These are phyloP conservation scores for Agriopis marginaria DNA, from an alignment of 2,888 invertebrate genomes.

Conservation along the genomic window DNA sequence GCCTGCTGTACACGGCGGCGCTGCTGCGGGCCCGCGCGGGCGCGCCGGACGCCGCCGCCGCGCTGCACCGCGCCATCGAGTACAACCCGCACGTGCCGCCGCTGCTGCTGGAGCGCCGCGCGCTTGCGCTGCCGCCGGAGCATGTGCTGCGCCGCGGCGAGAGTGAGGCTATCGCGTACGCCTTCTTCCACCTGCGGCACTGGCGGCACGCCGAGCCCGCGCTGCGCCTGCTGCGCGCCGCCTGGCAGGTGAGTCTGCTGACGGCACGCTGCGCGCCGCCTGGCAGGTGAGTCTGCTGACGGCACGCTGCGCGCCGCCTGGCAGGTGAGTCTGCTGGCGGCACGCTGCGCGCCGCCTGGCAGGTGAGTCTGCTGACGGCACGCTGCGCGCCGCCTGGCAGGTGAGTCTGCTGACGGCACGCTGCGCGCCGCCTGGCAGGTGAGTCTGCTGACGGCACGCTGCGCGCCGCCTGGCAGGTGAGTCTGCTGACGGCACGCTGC, in stretches of 20 bases:
- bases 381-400: no score
- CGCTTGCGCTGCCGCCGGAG: conserved; percentile 97
- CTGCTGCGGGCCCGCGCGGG: conserved; percentile 96
- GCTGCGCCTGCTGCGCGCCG: conserved; percentile 84
- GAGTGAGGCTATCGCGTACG: conserved; percentile 98
- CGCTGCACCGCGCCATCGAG: conserved; percentile 95
- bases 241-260: conserved; percentile 87
- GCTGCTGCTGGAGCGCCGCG: conserved; percentile 97
- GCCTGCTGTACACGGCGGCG: conserved; percentile 97
- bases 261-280: conserved; percentile 57
- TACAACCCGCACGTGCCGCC: conserved; percentile 99
- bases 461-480: no score
- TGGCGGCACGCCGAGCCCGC: conserved; percentile 99
- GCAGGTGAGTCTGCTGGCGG: neutral
- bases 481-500: no score
- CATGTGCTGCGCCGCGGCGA: conserved; percentile 98
- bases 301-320: conserved; percentile 87
- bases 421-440: no score
- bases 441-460: no score
- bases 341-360: no score
- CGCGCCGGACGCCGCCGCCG: conserved; percentile 89
- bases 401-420: no score
- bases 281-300: neutral
- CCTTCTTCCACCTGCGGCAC: conserved; percentile 97
- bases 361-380: no score